Base-by-base conservation (phyloP, 2,113 vertebrate genomes). In the Acrocephalus arundinaceus region DNA sequence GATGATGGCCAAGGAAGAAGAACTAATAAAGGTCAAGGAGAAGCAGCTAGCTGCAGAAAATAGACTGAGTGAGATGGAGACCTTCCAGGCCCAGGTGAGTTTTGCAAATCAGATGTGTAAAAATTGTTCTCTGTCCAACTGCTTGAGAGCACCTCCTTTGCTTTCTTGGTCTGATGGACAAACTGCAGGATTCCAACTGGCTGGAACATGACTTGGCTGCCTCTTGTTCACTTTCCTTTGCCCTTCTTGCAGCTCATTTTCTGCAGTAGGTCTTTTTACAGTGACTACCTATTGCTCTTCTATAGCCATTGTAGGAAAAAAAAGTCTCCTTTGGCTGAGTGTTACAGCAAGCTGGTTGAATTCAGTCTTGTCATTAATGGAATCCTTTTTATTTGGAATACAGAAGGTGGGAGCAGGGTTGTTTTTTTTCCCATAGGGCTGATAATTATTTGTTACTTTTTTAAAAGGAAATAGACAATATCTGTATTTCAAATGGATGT, bases 1-100 rank as follows among this genome's bases (percentile, higher is more conserved):
- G 97, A 99, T 99, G 98, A 97, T 98, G 97, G 99, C 99, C 90
- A 99, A 99, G 91, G 99, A 99, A 73, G 99, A 99, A 11, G 99
- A 99, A 77, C 97, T 99, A 61, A 23, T 76, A 35, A 99, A 99
- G 89, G 98, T 99, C 54, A 98, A 98, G 62, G 99, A 99, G 96
- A 99, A 98, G 97, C 99, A 99, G 48, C 18, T 98, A 81, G 96
- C 98, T 24, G 98, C 99, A 2, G 99, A 99, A 97, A 97, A 98
- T 74, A 98, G 98, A 89, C 92, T 99, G 57, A 96, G 90, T 4
- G 99, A 99, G 82, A 97, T 99, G 98, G 99, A 98, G 96, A 96
- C 96, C 3, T 97, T 99, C 73, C 98, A 99, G 71, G 97, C 98
- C 14, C 99, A 99, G 98, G 99, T 99, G 66, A 97, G 65, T 89